Conservation (phyloP, 2,797 vertebrate genomes). For the Acanthopagrus latus region DNA sequence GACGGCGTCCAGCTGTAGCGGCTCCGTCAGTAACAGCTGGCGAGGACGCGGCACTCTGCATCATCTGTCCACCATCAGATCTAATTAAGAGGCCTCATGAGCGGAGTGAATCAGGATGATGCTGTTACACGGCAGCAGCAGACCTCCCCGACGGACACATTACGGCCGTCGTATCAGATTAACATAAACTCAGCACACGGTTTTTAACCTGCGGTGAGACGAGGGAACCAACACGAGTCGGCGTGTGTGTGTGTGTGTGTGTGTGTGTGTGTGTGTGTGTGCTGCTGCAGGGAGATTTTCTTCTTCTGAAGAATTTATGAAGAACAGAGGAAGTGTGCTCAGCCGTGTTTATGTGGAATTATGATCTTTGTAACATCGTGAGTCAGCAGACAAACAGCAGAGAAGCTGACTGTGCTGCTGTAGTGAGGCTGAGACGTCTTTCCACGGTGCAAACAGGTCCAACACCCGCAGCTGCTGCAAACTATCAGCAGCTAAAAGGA, state of each 20-base stretch:
- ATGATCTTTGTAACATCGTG: too few species aligned
- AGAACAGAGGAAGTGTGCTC: neutral
- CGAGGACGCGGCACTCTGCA: conserved; percentile 4
- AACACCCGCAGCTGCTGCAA: neutral
- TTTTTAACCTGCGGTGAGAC: conserved; percentile 11
- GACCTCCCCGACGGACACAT: conserved; percentile 37
- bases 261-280: neutral
- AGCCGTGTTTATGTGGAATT: neutral
- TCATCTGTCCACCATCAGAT: conserved; percentile 34
- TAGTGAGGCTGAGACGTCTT: too few species aligned
- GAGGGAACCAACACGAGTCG: neutral
- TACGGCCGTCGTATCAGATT: conserved; percentile 38
- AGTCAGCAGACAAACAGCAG: neutral
- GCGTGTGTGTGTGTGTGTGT: neutral
- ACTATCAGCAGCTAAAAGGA: neutral
- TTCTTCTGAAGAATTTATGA: too few species aligned
- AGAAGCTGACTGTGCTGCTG: neutral
- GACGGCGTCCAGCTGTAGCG: too few species aligned
- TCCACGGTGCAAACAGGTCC: too few species aligned
- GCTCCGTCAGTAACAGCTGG: neutral
- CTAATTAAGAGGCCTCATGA: conserved; percentile 46
- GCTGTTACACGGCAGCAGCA: conserved; percentile 23
- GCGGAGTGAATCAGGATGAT: conserved; percentile 31
- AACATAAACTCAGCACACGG: conserved; percentile 37
- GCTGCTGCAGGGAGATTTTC: neutral